Conservation (phyloP, 2,888 invertebrate species). For the Cheilosia soror region DNA sequence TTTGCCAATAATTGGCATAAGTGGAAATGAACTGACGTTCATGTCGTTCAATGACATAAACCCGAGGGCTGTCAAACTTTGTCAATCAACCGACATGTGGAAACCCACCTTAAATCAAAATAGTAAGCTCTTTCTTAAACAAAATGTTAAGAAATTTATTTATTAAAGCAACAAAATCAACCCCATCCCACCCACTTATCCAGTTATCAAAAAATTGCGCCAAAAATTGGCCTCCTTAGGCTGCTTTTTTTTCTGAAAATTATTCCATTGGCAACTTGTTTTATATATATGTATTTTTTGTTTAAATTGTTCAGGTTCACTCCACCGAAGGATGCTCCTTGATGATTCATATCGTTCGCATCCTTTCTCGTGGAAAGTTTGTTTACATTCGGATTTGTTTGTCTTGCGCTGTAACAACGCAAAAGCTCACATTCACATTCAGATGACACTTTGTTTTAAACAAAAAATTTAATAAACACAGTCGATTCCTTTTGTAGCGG, state of each 20-base stretch:
- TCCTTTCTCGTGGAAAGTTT: constrained; percentile 21
- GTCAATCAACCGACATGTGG: no score
- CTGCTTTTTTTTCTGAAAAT: constrained; percentile 15
- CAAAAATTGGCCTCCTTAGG: neutral
- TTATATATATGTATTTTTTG: neutral
- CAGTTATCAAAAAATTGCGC: constrained; percentile 6
- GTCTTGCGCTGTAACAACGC: constrained; percentile 55
- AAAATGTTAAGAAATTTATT: no score
- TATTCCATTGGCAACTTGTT: constrained; percentile 34
- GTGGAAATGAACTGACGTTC: no score
- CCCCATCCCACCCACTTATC: neutral
- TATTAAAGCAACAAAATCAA: neutral
- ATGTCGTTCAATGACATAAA: no score
- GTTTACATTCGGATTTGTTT: constrained; percentile 50
- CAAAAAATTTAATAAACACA: constrained; percentile 10
- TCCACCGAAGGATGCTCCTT: constrained; percentile 46
- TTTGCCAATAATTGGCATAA: no score
- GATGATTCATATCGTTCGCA: constrained; percentile 49
- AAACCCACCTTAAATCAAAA: no score
- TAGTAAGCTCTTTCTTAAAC: no score
- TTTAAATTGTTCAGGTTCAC: neutral
- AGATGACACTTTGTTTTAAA: neutral
- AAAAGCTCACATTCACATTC: constrained; percentile 8
- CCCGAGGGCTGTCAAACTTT: no score
- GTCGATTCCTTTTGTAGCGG: constrained; percentile 17